phyloP scores from a whole-genome alignment of 1,140 invertebrate genomes.

The Proctacanthus coquilletti region DNA sequence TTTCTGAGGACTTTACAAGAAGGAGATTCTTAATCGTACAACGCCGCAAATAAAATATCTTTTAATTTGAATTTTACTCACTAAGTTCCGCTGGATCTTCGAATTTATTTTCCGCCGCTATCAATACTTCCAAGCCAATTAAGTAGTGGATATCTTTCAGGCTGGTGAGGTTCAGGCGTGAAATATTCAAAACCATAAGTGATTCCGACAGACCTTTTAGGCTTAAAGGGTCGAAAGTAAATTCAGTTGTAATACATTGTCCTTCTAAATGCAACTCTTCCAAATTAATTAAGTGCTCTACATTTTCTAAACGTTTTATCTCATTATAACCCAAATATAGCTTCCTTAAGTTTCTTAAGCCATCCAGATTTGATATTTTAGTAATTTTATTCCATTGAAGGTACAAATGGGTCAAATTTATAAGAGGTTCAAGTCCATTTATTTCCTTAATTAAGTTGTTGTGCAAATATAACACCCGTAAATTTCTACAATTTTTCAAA shows the following conservation, averaged over 20 bases:
- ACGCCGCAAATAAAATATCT: too few relatives aligned
- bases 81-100: too few relatives aligned
- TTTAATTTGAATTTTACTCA: too few relatives aligned
- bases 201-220: too few relatives aligned
- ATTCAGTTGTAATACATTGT: constrained; percentile 38
- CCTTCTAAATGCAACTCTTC: constrained; percentile 50
- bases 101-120: constrained; percentile 1
- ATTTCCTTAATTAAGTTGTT: constrained; percentile 44
- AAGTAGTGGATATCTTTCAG: background rate
- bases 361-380: constrained; percentile 44
- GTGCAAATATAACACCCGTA: constrained; percentile 46
- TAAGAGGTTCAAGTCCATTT: constrained; percentile 38
- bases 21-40: too few relatives aligned
- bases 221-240: constrained; percentile 52
- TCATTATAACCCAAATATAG: constrained; percentile 49
- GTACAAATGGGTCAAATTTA: constrained; percentile 47
- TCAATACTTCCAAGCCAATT: background rate
- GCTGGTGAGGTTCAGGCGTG: constrained; percentile 1
- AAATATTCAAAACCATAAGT: constrained; percentile 11
- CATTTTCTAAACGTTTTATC: constrained; percentile 49
- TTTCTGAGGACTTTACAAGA: too few relatives aligned
- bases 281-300: constrained; percentile 40
- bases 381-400: constrained; percentile 49
- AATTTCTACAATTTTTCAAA: constrained; percentile 31
- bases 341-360: constrained; percentile 40